Conservation (phyloP, 1,140 invertebrate species). For the Calosoma granatense region DNA sequence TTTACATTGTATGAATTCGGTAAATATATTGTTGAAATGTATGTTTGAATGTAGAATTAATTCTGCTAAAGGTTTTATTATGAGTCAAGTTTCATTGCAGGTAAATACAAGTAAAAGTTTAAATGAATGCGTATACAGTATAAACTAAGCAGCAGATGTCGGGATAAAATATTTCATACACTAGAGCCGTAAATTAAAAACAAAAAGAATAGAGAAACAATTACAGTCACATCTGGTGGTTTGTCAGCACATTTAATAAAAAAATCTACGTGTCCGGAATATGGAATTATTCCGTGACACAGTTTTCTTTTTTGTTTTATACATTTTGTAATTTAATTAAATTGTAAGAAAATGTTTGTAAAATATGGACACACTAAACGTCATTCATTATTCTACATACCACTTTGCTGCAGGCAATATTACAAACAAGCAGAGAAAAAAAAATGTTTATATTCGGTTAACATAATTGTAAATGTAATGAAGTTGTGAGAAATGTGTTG, state of each 20-base stretch:
- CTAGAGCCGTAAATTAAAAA: constrained; percentile 6
- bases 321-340: neutral
- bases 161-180: neutral
- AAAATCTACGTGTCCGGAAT: neutral
- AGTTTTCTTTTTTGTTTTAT: neutral
- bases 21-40: too few species aligned
- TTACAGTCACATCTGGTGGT: constrained; percentile 7
- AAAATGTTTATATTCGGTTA: too few species aligned
- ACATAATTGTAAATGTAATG: too few species aligned
- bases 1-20: too few species aligned
- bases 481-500: too few species aligned
- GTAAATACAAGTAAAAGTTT: too few species aligned
- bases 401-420: too few species aligned
- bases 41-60: too few species aligned
- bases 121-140: neutral
- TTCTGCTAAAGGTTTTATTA: too few species aligned
- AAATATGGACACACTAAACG: constrained; percentile 1
- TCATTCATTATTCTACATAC: neutral
- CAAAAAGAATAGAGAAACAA: constrained; percentile 3
- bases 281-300: neutral
- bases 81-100: too few species aligned
- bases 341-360: constrained; percentile 4
- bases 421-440: too few species aligned
- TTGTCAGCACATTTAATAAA: constrained; percentile 9
- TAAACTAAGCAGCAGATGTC: neutral